Conservation (phyloP, 2,888 invertebrate species). For the Bembecia ichneumoniformis region DNA sequence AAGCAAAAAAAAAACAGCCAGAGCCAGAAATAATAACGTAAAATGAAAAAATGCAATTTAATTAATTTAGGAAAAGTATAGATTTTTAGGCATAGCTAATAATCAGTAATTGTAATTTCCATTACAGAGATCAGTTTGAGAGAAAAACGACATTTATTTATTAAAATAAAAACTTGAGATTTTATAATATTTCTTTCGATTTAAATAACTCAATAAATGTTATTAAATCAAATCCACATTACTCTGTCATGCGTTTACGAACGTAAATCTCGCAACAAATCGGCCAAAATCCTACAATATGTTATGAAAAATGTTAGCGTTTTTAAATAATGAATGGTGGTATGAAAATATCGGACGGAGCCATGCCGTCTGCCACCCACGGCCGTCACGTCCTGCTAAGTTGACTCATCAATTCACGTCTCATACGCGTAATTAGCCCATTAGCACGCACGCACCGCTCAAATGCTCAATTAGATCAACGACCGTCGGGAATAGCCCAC, state of each 20-base stretch:
- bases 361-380: conserved; percentile 71
- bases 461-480: conserved; percentile 67
- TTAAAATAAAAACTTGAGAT: too few species aligned
- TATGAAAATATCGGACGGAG: conserved; percentile 30
- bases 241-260: not conserved
- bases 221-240: not conserved
- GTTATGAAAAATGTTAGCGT: not conserved
- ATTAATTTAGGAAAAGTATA: too few species aligned
- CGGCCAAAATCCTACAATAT: not conserved
- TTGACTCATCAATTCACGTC: conserved; percentile 65
- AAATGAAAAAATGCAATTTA: too few species aligned
- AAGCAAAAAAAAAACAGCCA: too few species aligned
- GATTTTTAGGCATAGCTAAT: too few species aligned
- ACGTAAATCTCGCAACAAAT: not conserved
- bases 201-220: not conserved
- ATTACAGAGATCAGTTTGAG: too few species aligned
- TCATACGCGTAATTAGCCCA: conserved; percentile 65
- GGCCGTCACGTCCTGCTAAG: conserved; percentile 47
- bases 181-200: too few species aligned
- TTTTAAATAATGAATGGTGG: not conserved
- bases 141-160: too few species aligned
- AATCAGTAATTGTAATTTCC: too few species aligned
- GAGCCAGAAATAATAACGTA: too few species aligned
- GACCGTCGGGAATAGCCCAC: conserved; percentile 54
- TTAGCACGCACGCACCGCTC: conserved; percentile 68